Evolutionary conservation across 2,888 invertebrate genomes (phyloP), one percentile per base, ranked within the genome.

Genomic region (Monoplex corrugatus): DNA sequence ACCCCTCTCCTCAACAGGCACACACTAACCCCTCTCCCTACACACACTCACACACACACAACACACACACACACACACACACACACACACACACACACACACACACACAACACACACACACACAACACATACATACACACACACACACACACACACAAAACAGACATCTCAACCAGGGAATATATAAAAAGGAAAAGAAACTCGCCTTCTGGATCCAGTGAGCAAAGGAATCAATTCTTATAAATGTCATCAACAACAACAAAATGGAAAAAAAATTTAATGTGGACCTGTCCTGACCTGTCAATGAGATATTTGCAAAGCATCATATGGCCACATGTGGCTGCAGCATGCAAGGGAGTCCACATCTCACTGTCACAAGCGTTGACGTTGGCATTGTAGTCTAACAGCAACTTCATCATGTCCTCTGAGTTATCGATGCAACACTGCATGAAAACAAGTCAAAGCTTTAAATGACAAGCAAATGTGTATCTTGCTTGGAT

Each of bases 401-500:
- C 98, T 63, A 99, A 97, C n/a, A 99, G 97, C 80, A 99, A 96
- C 92, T 98, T 97, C 97, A 99, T 97, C 98, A 99, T 99, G 86
- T 98, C 98, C 96, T 99, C 98, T 96, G 99, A 99, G 96, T 99
- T 99, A 96, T 99, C 99, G 94, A 99, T 99, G 96, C 99, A 99
- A 96, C 99, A 99, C 97, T 97, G 94, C 44, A 0, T 1, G 23
- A 10, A 50, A 10, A 50, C 50, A 50, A 57, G 28, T 23, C 2
- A n/a, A n/a, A n/a, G n/a, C n/a, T n/a, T n/a, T n/a, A n/a, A n/a
- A n/a, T n/a, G n/a, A n/a, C n/a, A n/a, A n/a, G n/a, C n/a, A n/a
- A n/a, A n/a, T n/a, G n/a, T n/a, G n/a, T n/a, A n/a, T n/a, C n/a
- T n/a, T n/a, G n/a, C n/a, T n/a, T n/a, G n/a, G n/a, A n/a, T n/a